Percentiles rank a stretch among this genome's conserved stretches.
These are phyloP conservation scores for Odocoileus hemionus DNA, from an alignment of 2,113 vertebrate genomes.

Conservation along the genomic window DNA sequence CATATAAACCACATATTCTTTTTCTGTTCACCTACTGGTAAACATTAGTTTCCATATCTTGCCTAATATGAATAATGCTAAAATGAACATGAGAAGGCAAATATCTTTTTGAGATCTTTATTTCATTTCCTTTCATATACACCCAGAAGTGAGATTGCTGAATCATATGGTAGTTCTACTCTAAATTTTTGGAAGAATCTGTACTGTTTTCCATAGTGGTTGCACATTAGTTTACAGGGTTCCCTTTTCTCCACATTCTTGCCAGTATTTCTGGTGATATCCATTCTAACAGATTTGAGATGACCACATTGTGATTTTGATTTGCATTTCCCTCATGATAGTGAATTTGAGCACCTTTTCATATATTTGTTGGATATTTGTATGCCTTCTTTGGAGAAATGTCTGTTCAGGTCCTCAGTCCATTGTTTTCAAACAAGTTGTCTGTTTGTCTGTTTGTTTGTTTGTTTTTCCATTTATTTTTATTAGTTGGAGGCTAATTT, in stretches of 20 bases:
- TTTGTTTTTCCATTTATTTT: too few species aligned
- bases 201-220: neutral
- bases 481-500: too few species aligned
- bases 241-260: neutral
- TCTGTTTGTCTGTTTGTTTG: neutral
- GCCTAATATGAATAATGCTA: neutral
- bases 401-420: neutral
- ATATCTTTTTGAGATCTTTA: neutral
- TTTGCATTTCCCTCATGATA: neutral
- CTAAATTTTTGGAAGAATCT: neutral
- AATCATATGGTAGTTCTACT: neutral
- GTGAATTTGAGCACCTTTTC: neutral
- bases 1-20: neutral
- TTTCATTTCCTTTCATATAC: neutral
- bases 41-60: neutral
- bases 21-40: neutral
- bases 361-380: neutral
- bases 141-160: neutral
- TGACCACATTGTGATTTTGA: neutral
- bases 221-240: neutral
- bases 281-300: neutral
- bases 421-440: neutral
- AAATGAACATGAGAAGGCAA: neutral
- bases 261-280: neutral
- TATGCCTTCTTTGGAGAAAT: neutral